Evolutionary conservation across 2,888 invertebrate species (phyloP), one percentile per base, ranked within the genome.

Genomic region (Drosophila nr. perissopoda): DNA sequence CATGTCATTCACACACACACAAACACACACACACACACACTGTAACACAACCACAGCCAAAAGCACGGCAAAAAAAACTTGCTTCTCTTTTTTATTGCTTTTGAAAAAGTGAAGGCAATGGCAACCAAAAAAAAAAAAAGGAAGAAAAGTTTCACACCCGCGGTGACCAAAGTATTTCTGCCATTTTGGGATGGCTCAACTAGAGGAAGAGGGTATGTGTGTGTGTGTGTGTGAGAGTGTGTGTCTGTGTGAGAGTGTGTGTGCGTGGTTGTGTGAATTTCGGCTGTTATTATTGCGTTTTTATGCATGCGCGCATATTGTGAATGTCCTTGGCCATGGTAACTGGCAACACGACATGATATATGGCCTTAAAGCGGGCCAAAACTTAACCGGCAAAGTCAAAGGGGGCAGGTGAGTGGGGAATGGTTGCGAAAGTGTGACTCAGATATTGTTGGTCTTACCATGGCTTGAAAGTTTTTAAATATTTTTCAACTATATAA

Each of bases 231-330:
- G 46, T 36, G n/a, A n/a, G 29, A 46, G 36, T 59, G 49, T 57
- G 29, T 33, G 10, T 40, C 33, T 25, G 42, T 46, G 53, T 31
- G 36, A 27, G 49, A 21, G 33, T 36, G 48, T 38, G 10, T n/a
- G 29, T 40, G 48, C 53, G 48, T 57, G 57, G 54, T 54, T 40
- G 63, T 54, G 58, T 46, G 62, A 40, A 61, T 72, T 81, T 78
- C 53, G 70, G 69, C 78, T 77, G 83, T 80, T 89, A 82, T 86
- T 86, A 89, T 86, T 86, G 86, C 83, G 88, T 88, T 90, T 88
- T 86, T 88, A 86, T 86, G 86, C 90, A 85, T 88, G 81, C 86
- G 78, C 81, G 86, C 88, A 86, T 90, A 90, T 85, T 84, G 86
- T 77, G 87, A 90, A 81, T 88, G 91, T 89, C 88, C 88, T 89